phyloP scores from a whole-genome alignment of 2,888 invertebrate genomes.

The Patella depressa region DNA sequence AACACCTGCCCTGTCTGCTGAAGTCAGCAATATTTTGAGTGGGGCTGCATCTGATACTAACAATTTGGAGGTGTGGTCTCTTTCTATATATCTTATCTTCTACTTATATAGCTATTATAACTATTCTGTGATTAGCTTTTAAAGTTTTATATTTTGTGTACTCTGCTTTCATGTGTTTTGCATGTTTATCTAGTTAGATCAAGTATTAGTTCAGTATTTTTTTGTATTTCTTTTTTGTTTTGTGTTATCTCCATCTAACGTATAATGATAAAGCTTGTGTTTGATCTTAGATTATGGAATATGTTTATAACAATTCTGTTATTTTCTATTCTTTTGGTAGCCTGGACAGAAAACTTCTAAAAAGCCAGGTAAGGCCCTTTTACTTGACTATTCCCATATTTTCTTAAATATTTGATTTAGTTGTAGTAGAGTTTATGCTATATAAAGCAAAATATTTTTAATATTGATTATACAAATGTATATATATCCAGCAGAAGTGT shows the following conservation, averaged over 20 bases:
- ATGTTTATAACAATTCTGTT: too few relatives aligned
- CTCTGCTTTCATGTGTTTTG: neutral
- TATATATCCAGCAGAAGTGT: neutral
- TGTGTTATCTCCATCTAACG: neutral
- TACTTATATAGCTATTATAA: too few relatives aligned
- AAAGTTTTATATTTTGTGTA: neutral
- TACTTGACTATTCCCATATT: neutral
- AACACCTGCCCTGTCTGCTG: neutral
- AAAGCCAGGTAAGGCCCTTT: conserved; percentile 52
- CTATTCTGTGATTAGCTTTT: neutral
- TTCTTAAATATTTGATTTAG: conserved; percentile 16
- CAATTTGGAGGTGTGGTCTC: conserved; percentile 1
- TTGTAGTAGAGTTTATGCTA: too few relatives aligned
- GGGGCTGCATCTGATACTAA: neutral
- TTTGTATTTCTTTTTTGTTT: conserved; percentile 10
- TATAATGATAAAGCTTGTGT: too few relatives aligned
- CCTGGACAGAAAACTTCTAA: conserved; percentile 47
- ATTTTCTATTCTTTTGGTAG: conserved; percentile 30
- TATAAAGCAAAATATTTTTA: too few relatives aligned
- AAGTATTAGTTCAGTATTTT: neutral
- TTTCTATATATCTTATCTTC: neutral
- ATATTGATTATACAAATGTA: neutral
- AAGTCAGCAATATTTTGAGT: neutral
- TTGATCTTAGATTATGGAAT: too few relatives aligned
- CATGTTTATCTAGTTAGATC: too few relatives aligned